A percentile compares a stretch with the other conserved stretches of the same genome.
These are phyloP conservation scores for Pristionchus maxplancki DNA, from an alignment of 2,888 invertebrate genomes.

Conservation along the genomic window DNA sequence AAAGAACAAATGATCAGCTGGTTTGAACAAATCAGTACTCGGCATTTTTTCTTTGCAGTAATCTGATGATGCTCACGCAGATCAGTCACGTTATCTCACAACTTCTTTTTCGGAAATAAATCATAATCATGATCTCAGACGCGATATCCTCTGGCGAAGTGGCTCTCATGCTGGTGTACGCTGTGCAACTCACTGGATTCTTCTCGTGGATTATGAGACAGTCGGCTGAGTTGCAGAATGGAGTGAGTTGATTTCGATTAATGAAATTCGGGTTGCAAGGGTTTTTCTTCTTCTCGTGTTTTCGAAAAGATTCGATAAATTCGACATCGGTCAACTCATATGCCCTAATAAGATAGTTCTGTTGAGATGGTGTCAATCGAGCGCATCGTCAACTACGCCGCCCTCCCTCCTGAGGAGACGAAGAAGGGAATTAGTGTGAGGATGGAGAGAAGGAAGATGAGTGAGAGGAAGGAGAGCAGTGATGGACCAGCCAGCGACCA, in stretches of 20 bases:
- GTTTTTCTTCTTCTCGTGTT: background rate
- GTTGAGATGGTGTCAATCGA: constrained; percentile 86
- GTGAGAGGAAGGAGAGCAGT: constrained; percentile 22
- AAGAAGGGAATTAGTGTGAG: constrained; percentile 41
- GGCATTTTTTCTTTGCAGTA: too few relatives aligned
- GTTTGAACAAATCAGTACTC: too few relatives aligned
- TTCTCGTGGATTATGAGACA: constrained; percentile 93
- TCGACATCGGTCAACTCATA: too few relatives aligned
- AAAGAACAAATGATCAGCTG: too few relatives aligned
- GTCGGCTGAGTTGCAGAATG: constrained; percentile 85
- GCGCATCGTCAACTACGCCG: constrained; percentile 87
- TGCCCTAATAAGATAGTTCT: too few relatives aligned
- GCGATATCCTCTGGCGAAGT: constrained; percentile 66
- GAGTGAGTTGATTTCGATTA: too few relatives aligned
- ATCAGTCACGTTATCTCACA: too few relatives aligned
- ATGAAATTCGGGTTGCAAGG: background rate
- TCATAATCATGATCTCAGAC: too few relatives aligned
- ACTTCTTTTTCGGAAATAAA: too few relatives aligned
- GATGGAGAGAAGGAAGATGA: constrained; percentile 81
- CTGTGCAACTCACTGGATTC: constrained; percentile 84
- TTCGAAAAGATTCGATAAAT: background rate
- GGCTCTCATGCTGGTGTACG: constrained; percentile 70
- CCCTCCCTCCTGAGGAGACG: constrained; percentile 84
- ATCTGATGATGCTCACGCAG: too few relatives aligned
- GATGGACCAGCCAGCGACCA: background rate